Percentiles rank a stretch among this genome's conserved stretches.
phyloP scores from a whole-genome alignment of 2,888 invertebrate species.

The Lasioglossum vierecki region DNA sequence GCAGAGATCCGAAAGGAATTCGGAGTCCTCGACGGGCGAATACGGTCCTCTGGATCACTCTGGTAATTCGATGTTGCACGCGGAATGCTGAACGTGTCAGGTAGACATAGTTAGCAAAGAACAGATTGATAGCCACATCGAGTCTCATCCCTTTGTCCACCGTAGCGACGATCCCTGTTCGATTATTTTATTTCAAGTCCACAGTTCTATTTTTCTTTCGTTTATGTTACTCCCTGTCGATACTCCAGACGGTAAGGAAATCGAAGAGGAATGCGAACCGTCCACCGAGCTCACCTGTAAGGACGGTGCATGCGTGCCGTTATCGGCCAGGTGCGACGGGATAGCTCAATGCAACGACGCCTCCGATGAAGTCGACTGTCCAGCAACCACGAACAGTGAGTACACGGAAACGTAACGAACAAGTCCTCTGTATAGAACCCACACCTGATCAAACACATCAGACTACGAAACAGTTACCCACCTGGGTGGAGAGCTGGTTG shows the following conservation, averaged over 20 bases:
- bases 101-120: neutral
- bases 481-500: neutral
- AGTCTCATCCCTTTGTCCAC: neutral
- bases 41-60: conserved; percentile 3
- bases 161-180: neutral
- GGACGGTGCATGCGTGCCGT: conserved; percentile 86
- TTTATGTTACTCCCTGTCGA: neutral
- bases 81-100: conserved; percentile 3
- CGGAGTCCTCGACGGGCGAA: neutral
- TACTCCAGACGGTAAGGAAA: conserved; percentile 19
- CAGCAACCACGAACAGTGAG: conserved; percentile 20
- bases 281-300: conserved; percentile 84
- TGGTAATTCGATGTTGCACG: conserved; percentile 20
- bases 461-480: neutral
- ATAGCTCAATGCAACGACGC: conserved; percentile 86
- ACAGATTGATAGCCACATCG: neutral
- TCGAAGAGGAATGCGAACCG: conserved; percentile 71
- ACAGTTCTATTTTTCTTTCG: neutral
- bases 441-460: neutral
- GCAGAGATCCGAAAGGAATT: neutral
- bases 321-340: conserved; percentile 86
- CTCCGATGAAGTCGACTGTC: conserved; percentile 86
- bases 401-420: neutral
- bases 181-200: neutral
- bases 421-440: conserved; percentile 1